Evolutionary conservation across 2,888 invertebrate genomes (phyloP).

Genomic region (Cristatella mucedo): DNA sequence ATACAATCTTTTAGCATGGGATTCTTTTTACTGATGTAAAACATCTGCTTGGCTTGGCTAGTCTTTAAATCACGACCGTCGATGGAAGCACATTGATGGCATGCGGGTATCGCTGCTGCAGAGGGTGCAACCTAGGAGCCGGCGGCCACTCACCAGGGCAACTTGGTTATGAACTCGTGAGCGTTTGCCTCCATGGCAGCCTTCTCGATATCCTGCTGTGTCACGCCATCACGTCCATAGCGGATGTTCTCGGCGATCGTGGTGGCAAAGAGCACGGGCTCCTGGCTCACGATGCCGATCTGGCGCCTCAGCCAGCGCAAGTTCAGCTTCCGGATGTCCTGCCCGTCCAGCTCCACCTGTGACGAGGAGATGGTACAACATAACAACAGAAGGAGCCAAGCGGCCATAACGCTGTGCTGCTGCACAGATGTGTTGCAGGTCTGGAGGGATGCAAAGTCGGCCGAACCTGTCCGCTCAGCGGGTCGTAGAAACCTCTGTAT

Average conservation of each 20-base stretch:
- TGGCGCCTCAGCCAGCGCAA: conserved; percentile 39
- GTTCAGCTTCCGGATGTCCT: conserved; percentile 39
- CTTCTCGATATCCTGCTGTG: conserved; percentile 28
- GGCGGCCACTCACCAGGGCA: too few species aligned
- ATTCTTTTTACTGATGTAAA: too few species aligned
- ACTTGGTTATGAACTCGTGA: conserved; percentile 34
- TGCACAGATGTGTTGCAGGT: too few species aligned
- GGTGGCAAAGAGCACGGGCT: conserved; percentile 48
- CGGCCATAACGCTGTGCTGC: too few species aligned
- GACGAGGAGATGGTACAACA: neutral
- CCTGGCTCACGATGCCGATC: conserved; percentile 40
- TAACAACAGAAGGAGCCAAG: conserved; percentile 2
- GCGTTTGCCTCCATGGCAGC: conserved; percentile 39
- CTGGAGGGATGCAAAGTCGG: too few species aligned
- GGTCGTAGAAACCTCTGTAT: conserved; percentile 64
- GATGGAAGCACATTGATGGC: too few species aligned
- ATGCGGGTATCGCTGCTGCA: too few species aligned
- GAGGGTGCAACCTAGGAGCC: too few species aligned
- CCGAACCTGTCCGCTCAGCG: conserved; percentile 22
- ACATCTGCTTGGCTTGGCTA: too few species aligned
- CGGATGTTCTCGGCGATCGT: conserved; percentile 44
- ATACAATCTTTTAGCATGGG: too few species aligned
- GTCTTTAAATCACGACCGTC: too few species aligned
- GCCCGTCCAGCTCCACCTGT: conserved; percentile 39
- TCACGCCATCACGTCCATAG: conserved; percentile 33